These are phyloP conservation scores for Oopsacas minuta DNA, from an alignment of 37 sponge, comb jelly and placozoan genomes.

Conservation along the genomic window DNA sequence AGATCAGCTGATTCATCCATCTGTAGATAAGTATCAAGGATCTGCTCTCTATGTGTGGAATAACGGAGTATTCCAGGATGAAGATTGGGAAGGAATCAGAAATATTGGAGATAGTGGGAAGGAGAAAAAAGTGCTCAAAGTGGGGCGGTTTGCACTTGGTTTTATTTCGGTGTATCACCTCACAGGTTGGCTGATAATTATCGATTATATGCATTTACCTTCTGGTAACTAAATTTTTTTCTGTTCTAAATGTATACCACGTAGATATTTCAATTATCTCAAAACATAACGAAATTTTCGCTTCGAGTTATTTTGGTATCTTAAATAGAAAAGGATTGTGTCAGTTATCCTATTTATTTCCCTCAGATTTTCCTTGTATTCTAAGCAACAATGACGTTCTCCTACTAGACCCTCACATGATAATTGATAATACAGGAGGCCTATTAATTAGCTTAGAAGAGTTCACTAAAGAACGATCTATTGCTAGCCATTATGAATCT, in stretches of 20 bases:
- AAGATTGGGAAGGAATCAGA: conserved; percentile 6
- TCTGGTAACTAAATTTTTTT: no score
- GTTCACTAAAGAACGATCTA: background rate
- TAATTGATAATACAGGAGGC: background rate
- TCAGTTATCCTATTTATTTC: no score
- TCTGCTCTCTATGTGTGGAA: background rate
- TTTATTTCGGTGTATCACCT: background rate
- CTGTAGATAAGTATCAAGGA: background rate
- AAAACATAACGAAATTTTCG: no score
- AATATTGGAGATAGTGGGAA: background rate
- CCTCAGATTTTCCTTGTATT: background rate
- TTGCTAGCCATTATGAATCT: background rate
- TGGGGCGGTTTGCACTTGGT: background rate
- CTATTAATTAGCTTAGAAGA: background rate
- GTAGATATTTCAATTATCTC: no score
- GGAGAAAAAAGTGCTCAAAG: background rate
- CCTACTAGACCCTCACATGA: conserved; percentile 1
- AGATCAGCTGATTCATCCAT: background rate
- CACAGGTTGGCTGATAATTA: background rate
- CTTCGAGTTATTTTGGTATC: no score
- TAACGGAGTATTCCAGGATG: background rate
- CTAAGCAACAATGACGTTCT: conserved; percentile 9
- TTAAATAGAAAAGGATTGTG: no score
- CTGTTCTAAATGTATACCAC: no score
- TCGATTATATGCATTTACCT: no score